Percentiles rank a stretch among this genome's conserved stretches.
These are phyloP conservation scores for Elgaria multicarinata DNA, from an alignment of 2,113 vertebrate species.

Conservation along the genomic window DNA sequence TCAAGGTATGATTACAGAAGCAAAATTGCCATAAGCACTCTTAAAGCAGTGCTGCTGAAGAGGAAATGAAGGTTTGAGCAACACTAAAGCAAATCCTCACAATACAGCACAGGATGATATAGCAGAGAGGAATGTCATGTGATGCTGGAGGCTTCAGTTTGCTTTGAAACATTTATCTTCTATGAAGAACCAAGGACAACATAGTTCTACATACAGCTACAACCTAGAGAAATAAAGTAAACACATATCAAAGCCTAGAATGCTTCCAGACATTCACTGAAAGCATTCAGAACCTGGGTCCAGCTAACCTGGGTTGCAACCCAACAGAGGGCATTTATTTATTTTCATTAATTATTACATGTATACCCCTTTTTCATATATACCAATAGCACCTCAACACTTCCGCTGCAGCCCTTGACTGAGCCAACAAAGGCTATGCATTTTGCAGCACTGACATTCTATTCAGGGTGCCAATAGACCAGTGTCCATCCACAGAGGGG, in stretches of 20 bases:
- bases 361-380: too few relatives aligned
- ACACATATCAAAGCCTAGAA: background rate
- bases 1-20: conserved; percentile 85
- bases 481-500: too few relatives aligned
- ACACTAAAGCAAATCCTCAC: background rate
- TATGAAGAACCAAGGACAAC: background rate
- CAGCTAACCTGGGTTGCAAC: background rate
- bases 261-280: background rate
- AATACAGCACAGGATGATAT: conserved; percentile 33
- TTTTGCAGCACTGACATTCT: too few relatives aligned
- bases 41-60: conserved; percentile 68
- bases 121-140: conserved; percentile 30
- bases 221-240: background rate
- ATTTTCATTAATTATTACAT: too few relatives aligned
- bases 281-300: background rate
- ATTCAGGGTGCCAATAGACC: too few relatives aligned
- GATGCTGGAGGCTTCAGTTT: conserved; percentile 29
- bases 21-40: conserved; percentile 81
- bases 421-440: too few relatives aligned
- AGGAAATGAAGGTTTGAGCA: conserved; percentile 69
- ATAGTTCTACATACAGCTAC: background rate
- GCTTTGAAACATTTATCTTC: background rate
- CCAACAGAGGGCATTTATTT: background rate
- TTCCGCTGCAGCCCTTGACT: too few relatives aligned
- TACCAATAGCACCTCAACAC: too few relatives aligned